Percentiles rank a stretch among this genome's conserved stretches.
Evolutionary conservation across 2,113 vertebrate species (phyloP).

Genomic region (Coregonus clupeaformis): DNA sequence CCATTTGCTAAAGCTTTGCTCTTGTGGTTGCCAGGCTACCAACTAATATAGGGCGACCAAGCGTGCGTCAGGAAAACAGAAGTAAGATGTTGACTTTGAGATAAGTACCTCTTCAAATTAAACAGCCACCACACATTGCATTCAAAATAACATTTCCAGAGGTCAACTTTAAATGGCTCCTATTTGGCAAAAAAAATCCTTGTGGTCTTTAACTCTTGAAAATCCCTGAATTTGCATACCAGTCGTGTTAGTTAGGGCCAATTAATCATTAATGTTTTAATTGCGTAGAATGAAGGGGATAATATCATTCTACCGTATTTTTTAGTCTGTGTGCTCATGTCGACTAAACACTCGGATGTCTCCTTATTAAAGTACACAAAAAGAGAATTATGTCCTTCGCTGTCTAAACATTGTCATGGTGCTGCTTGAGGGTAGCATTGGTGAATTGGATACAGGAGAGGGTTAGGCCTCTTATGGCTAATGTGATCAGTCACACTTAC

Average conservation of each 20-base stretch:
- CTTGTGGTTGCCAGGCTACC: conserved; percentile 77
- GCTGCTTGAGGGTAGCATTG: conserved; percentile 71
- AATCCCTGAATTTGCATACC: conserved; percentile 69
- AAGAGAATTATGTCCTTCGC: conserved; percentile 83
- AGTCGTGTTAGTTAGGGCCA: conserved; percentile 83
- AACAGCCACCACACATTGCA: conserved; percentile 71
- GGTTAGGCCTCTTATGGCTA: conserved; percentile 68
- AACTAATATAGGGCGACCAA: conserved; percentile 75
- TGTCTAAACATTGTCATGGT: conserved; percentile 78
- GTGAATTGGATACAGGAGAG: conserved; percentile 73
- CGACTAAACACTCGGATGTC: conserved; percentile 75
- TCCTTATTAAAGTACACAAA: conserved; percentile 92
- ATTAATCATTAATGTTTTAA: conserved; percentile 88
- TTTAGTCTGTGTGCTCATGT: conserved; percentile 58
- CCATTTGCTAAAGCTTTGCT: conserved; percentile 55
- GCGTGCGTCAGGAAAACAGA: conserved; percentile 73
- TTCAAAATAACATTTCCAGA: conserved; percentile 76
- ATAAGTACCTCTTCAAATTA: conserved; percentile 77
- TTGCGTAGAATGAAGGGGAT: conserved; percentile 81
- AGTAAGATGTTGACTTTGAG: conserved; percentile 77
- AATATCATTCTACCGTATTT: conserved; percentile 73
- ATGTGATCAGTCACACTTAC: conserved; percentile 58
- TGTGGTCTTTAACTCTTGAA: conserved; percentile 70
- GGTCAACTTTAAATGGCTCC: conserved; percentile 79
- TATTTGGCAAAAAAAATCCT: conserved; percentile 69